A percentile compares a stretch with the other conserved stretches of the same genome.
Conservation (phyloP, 2,888 invertebrate species). For the Nephrotoma appendiculata region DNA sequence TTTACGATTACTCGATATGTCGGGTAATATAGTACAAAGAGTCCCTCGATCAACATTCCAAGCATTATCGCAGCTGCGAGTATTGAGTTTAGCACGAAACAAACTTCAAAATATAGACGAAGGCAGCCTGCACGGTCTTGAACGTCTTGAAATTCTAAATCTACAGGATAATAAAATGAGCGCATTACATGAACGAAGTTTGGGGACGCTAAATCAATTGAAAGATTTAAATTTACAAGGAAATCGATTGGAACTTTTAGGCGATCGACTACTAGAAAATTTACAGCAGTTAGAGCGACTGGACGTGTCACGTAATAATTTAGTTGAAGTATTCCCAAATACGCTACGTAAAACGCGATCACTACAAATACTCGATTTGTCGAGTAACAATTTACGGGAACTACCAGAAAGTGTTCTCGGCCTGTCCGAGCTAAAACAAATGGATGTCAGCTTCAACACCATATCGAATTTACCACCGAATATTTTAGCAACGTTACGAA, state of each 20-base stretch:
- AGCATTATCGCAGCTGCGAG: constrained; percentile 48
- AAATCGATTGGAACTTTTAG: constrained; percentile 57
- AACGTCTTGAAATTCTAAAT: constrained; percentile 56
- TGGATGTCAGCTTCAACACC: constrained; percentile 68
- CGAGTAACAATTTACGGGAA: constrained; percentile 59
- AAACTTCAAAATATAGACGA: constrained; percentile 53
- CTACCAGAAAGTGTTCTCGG: constrained; percentile 56
- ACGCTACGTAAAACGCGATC: constrained; percentile 48
- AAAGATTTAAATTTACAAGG: constrained; percentile 59
- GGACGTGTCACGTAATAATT: constrained; percentile 61
- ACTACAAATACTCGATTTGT: constrained; percentile 59
- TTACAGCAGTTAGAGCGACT: constrained; percentile 46
- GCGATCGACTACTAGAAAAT: constrained; percentile 51
- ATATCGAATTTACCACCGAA: constrained; percentile 54
- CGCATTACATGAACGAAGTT: constrained; percentile 47
- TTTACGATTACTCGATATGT: constrained; percentile 57
- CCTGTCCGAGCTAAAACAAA: constrained; percentile 48
- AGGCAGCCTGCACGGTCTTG: constrained; percentile 52
- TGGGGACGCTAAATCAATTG: constrained; percentile 46
- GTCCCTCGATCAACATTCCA: constrained; percentile 49
- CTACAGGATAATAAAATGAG: constrained; percentile 58
- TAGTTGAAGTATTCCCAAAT: constrained; percentile 50
- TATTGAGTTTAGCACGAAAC: constrained; percentile 59
- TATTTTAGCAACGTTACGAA: constrained; percentile 51
- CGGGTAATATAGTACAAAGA: constrained; percentile 56